phyloP scores from a whole-genome alignment of 2,113 vertebrate species.

The Sterrhoptilus dennistouni region DNA sequence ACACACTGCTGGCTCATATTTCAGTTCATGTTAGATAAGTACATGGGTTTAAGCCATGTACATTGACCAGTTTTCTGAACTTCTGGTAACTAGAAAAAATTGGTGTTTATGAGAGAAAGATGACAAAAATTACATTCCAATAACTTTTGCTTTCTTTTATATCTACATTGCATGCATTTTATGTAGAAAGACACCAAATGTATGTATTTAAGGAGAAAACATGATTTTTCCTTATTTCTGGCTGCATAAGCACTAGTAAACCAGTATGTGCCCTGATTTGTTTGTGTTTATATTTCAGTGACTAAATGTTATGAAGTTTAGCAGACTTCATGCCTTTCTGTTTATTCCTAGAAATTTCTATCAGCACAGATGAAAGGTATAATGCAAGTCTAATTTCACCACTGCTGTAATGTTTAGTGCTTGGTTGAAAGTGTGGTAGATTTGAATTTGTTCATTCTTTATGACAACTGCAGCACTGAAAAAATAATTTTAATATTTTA shows the following conservation, averaged over 20 bases:
- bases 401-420: background rate
- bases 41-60: background rate
- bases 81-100: background rate
- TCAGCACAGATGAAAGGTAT: background rate
- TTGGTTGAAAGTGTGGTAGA: background rate
- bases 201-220: background rate
- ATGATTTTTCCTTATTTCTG: background rate
- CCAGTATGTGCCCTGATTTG: background rate
- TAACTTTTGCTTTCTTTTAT: background rate
- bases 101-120: background rate
- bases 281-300: background rate
- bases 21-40: background rate
- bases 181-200: background rate
- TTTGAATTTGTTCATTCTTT: background rate
- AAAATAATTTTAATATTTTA: background rate
- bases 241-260: background rate
- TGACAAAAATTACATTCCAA: background rate
- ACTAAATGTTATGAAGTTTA: background rate
- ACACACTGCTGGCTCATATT: background rate
- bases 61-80: background rate
- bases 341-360: background rate
- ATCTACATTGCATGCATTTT: background rate
- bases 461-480: background rate
- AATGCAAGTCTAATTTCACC: background rate
- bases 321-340: background rate